phyloP scores from a whole-genome alignment of 2,888 invertebrate species.

The Drosophila falleni region DNA sequence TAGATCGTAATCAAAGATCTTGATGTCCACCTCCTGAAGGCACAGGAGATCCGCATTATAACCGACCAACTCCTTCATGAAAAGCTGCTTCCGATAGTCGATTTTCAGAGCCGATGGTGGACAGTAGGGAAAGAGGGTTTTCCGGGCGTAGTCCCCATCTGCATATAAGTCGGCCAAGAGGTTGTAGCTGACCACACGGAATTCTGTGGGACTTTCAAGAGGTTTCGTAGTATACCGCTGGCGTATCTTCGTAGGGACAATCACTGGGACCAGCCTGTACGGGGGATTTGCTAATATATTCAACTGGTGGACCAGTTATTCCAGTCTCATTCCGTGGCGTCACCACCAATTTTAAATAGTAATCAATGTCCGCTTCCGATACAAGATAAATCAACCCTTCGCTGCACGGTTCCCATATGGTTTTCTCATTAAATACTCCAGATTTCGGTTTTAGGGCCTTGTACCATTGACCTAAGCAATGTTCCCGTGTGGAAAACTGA shows the following conservation, averaged over 20 bases:
- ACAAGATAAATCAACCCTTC: constrained; percentile 88
- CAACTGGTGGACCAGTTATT: constrained; percentile 88
- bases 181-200: constrained; percentile 94
- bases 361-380: constrained; percentile 88
- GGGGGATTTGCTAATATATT: constrained; percentile 87
- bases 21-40: constrained; percentile 96
- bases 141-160: constrained; percentile 92
- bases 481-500: constrained; percentile 87
- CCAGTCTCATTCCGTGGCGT: constrained; percentile 86
- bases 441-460: constrained; percentile 83
- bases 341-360: constrained; percentile 88
- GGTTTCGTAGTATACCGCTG: constrained; percentile 89
- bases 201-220: constrained; percentile 85
- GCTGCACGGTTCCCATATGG: constrained; percentile 87
- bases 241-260: constrained; percentile 93
- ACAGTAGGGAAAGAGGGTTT: constrained; percentile 93
- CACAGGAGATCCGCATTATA: constrained; percentile 96
- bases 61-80: constrained; percentile 92
- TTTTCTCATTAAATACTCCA: constrained; percentile 56
- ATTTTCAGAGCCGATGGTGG: constrained; percentile 92
- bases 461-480: constrained; percentile 90
- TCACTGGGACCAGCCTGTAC: constrained; percentile 91
- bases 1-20: constrained; percentile 90
- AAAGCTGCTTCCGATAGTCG: constrained; percentile 94
- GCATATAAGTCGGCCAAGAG: constrained; percentile 96